These are phyloP conservation scores for Psilopsiagon aurifrons DNA, from an alignment of 2,113 vertebrate genomes.

Conservation along the genomic window DNA sequence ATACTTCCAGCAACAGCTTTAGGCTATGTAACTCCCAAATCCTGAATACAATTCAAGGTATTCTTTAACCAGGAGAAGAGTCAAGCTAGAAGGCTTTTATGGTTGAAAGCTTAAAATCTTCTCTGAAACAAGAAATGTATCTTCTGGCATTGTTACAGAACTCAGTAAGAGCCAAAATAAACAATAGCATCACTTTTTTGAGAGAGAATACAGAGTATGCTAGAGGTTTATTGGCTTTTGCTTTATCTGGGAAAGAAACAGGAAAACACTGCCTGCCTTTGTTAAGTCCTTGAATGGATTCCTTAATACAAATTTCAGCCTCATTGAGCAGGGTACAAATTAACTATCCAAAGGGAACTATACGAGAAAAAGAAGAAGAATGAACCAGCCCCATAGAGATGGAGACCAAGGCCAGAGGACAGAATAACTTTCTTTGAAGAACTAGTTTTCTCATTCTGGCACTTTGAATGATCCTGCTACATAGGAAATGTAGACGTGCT, in stretches of 20 bases:
- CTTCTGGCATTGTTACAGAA: background rate
- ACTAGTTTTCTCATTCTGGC: background rate
- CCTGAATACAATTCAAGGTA: conserved; percentile 18
- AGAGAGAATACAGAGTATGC: background rate
- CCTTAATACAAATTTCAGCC: conserved; percentile 41
- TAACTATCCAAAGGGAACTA: conserved; percentile 14
- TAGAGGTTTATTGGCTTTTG: conserved; percentile 34
- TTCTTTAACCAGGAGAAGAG: background rate
- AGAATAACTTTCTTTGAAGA: conserved; percentile 16
- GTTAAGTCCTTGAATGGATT: conserved; percentile 20
- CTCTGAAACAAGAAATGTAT: conserved; percentile 14
- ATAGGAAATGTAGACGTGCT: background rate
- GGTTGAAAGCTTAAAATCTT: background rate
- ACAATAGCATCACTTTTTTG: background rate
- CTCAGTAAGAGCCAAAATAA: conserved; percentile 3
- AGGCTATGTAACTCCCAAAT: conserved; percentile 7
- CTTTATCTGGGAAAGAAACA: conserved; percentile 34
- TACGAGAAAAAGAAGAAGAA: conserved; percentile 18
- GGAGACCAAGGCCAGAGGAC: background rate
- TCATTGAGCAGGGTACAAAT: conserved; percentile 45
- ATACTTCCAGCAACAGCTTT: conserved; percentile 39
- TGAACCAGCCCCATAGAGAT: background rate
- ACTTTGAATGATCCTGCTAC: background rate
- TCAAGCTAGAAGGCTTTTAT: background rate
- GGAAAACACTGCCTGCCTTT: conserved; percentile 24